Evolutionary conservation across 1,140 invertebrate genomes (phyloP).

Genomic region (Pararge aegeria): DNA sequence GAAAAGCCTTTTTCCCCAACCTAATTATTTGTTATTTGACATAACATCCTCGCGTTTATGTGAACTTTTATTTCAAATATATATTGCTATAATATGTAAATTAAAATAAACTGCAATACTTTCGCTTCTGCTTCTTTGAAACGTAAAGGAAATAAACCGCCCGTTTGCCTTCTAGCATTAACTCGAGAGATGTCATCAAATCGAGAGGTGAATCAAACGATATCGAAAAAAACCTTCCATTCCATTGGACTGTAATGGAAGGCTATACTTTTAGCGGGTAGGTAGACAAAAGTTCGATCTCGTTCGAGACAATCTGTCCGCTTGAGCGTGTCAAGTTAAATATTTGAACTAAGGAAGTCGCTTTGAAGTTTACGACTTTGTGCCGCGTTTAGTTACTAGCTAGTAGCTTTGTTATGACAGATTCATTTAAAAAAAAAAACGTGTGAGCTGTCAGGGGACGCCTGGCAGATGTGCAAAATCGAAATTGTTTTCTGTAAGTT

Average conservation of each 20-base stretch:
- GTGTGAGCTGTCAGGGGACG: too few species aligned
- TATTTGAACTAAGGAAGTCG: conserved; percentile 52
- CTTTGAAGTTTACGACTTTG: conserved; percentile 31
- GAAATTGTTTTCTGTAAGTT: too few species aligned
- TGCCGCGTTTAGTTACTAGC: conserved; percentile 14
- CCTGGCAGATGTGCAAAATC: too few species aligned
- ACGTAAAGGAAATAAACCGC: too few species aligned
- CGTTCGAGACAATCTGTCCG: conserved; percentile 41
- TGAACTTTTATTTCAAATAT: too few species aligned
- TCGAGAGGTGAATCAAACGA: neutral
- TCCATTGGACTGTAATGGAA: neutral
- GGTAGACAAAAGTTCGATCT: conserved; percentile 14
- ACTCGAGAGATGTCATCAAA: neutral
- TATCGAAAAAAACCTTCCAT: neutral
- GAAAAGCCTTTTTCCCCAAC: too few species aligned
- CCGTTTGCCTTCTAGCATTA: neutral
- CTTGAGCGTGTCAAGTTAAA: conserved; percentile 51
- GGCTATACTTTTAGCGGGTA: conserved; percentile 5
- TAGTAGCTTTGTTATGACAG: neutral
- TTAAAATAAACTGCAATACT: too few species aligned
- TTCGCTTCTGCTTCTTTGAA: too few species aligned
- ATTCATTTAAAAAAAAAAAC: too few species aligned
- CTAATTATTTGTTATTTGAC: too few species aligned
- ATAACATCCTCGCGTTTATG: too few species aligned
- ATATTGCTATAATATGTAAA: too few species aligned